Conservation (phyloP, 2,113 vertebrate species). For the Pristiophorus japonicus region DNA sequence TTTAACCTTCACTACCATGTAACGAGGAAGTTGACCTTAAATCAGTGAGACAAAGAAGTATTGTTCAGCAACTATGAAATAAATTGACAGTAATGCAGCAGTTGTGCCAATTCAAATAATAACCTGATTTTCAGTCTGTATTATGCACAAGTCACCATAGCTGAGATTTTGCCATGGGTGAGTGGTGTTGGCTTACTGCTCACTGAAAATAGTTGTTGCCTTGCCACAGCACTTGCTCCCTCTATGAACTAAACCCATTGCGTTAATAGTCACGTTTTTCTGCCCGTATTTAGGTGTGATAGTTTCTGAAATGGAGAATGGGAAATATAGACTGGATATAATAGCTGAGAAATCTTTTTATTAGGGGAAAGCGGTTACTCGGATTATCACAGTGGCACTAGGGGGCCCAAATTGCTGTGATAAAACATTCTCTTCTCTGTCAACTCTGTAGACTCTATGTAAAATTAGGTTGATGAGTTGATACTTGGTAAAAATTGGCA, state of each 20-base stretch:
- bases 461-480: not conserved
- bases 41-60: not conserved
- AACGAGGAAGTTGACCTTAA: not conserved
- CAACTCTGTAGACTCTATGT: no score
- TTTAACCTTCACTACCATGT: not conserved
- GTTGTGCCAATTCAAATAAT: not conserved
- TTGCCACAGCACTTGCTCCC: not conserved
- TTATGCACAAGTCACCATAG: not conserved
- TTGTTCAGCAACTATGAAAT: not conserved
- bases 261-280: not conserved
- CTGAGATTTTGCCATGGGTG: not conserved
- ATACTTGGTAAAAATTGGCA: not conserved
- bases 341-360: not conserved
- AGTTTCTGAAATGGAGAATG: not conserved
- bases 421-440: no score
- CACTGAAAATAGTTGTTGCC: not conserved
- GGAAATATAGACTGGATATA: not conserved
- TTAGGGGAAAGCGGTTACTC: not conserved
- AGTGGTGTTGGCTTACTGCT: not conserved
- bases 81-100: not conserved
- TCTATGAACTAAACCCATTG: not conserved
- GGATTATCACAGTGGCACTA: not conserved
- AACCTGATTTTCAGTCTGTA: not conserved
- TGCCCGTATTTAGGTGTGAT: not conserved
- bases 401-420: no score